Evolutionary conservation across 2,888 invertebrate species (phyloP), one percentile per base, ranked within the genome.

Genomic region (Nymphalis urticae): DNA sequence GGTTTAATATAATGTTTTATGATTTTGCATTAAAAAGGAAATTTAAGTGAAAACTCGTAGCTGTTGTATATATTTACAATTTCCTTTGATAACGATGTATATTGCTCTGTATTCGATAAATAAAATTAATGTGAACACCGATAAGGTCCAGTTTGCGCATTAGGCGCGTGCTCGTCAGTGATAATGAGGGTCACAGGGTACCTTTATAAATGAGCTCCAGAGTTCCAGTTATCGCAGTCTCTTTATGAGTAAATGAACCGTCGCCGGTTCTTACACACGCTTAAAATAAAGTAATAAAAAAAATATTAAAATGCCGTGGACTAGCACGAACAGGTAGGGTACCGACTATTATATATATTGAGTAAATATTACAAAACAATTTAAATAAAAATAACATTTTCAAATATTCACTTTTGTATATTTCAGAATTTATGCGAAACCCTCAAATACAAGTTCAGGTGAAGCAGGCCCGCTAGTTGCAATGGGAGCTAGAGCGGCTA

Each of bases 341-440:
- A 13, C 13, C 13, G 13, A 42, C 42, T 4, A 3, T 13, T 42
- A 42, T n/a, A n/a, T n/a, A n/a, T n/a, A 42, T 42, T 42, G 42
- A 42, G 13, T 42, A 13, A 13, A 42, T 13, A 53, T 24, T 4
- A 13, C 2, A 53, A 53, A 13, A 24, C 16, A 42, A 24, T 53
- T 13, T 24, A 24, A 24, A 10, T 2, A 53, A 13, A 19, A 19
- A 19, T 51, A 69, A 51, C 48, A 48, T 27, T 64, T 6, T 58
- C 24, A 61, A 54, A 53, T 42, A 59, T 59, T 59, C 24, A 6
- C 27, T 62, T 19, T 21, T 62, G 10, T 27, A 54, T 56, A 75
- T 85, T 82, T 54, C 80, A 92, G 92, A 88, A 92, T 92, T 82
- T 91, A 92, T 75, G 90, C 91, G 73, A 91, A 91, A 79, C 92